Evolutionary conservation across 2,888 invertebrate species (phyloP), one percentile per base, ranked within the genome.

Genomic region (Penaeus monodon): DNA sequence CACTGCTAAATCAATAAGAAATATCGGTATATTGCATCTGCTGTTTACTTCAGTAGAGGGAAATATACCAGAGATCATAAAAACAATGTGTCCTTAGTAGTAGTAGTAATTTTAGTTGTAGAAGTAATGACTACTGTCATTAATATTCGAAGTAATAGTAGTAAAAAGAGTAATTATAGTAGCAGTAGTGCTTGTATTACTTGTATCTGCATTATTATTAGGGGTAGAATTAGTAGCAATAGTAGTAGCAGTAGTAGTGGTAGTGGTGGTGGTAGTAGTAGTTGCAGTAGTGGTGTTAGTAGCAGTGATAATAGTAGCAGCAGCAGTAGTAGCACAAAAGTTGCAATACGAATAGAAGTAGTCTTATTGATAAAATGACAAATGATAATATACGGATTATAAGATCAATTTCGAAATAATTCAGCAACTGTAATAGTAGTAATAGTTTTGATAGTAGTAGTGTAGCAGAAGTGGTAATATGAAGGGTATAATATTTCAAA

Each of bases 191-290:
- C 44, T 38, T 44, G 76, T 76, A 76, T 6, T 44, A 76, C 44
- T 76, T 27, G 49, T 77, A 77, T n/a, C 24, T 57, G 49, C 57
- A 77, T n/a, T 49, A 44, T 24, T 77, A 77, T 44, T 77, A 77
- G 49, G 14, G 14, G 49, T 77, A 77, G 74, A 29, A 74, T 20
- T 74, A 74, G 74, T 74, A 74, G 74, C 24, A 74, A 7, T 29
- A 74, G 74, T 74, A 74, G 74, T 33, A 33, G 74, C 44, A 74
- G 74, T 74, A 74, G 74, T 33, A 33, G 74, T 74, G 29, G 74
- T 74, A 44, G 24, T 76, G 49, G 76, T 76, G 38, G 7, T 33
- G 44, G 74, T 74, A 10, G 74, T 74, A 29, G 44, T 22, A 76
- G 38, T 44, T 12, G 33, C n/a, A 38, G 44, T 38, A 38, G 74